phyloP scores from a whole-genome alignment of 2,888 invertebrate species.

The Cabera pusaria region DNA sequence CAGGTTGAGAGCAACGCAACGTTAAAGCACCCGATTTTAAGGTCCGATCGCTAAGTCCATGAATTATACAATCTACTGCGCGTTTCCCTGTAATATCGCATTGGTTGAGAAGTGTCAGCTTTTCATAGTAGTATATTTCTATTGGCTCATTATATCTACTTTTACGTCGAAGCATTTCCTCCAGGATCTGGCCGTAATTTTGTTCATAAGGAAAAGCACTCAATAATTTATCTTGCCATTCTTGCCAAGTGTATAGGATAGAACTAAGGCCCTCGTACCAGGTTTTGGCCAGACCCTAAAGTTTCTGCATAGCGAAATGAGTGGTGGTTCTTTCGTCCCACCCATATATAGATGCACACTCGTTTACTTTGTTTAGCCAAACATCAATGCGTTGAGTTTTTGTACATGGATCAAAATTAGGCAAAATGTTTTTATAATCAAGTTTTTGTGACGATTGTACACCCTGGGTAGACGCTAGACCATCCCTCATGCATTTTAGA shows the following conservation, averaged over 20 bases:
- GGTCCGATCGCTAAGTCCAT: conserved; percentile 22
- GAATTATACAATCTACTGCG: conserved; percentile 24
- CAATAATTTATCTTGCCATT: conserved; percentile 35
- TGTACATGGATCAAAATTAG: not conserved
- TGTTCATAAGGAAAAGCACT: conserved; percentile 34
- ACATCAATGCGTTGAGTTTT: not conserved
- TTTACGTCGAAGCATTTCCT: conserved; percentile 32
- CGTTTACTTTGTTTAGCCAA: too few relatives aligned
- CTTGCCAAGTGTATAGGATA: conserved; percentile 30
- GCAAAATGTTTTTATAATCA: too few relatives aligned
- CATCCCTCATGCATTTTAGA: too few relatives aligned
- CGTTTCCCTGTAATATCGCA: conserved; percentile 7
- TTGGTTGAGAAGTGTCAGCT: not conserved
- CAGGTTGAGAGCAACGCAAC: conserved; percentile 3
- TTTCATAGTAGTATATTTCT: not conserved
- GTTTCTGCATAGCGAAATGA: conserved; percentile 10
- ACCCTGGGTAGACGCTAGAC: too few relatives aligned
- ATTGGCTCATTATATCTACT: conserved; percentile 7
- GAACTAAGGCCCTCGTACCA: conserved; percentile 35
- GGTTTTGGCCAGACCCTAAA: conserved; percentile 28
- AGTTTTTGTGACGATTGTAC: too few relatives aligned
- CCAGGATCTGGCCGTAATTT: conserved; percentile 33
- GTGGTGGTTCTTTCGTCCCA: too few relatives aligned
- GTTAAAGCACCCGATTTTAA: conserved; percentile 11
- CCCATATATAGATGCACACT: too few relatives aligned